These are phyloP conservation scores for Drosophila pullipes DNA, from an alignment of 2,888 invertebrate genomes.

Conservation along the genomic window DNA sequence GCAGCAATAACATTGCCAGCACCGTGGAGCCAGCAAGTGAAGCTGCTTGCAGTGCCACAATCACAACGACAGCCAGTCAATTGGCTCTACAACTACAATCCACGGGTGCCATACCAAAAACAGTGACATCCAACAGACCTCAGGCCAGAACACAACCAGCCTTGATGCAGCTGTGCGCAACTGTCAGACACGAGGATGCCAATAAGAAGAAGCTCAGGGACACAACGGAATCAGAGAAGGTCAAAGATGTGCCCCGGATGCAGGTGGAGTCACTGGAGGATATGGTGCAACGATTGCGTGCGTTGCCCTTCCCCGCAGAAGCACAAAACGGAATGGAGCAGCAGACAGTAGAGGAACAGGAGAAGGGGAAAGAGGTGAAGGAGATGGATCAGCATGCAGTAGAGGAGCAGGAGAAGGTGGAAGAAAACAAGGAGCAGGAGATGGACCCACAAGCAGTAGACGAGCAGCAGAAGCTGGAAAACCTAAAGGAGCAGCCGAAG, in stretches of 20 bases:
- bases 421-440: too few species aligned
- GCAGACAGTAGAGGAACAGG: background rate
- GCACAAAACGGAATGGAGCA: background rate
- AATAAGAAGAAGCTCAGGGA: constrained; percentile 51
- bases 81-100: constrained; percentile 62
- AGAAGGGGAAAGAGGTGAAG: background rate
- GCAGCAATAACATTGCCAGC: constrained; percentile 70
- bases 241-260: constrained; percentile 5
- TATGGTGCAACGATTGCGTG: constrained; percentile 81
- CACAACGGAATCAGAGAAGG: constrained; percentile 29
- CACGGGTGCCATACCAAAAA: constrained; percentile 65
- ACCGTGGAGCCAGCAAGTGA: constrained; percentile 58
- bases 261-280: constrained; percentile 72
- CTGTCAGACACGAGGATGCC: constrained; percentile 59
- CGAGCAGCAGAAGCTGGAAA: background rate
- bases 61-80: constrained; percentile 80
- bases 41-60: constrained; percentile 68
- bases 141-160: constrained; percentile 40
- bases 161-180: constrained; percentile 73
- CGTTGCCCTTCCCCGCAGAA: constrained; percentile 74
- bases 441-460: background rate
- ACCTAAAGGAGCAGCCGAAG: background rate
- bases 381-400: background rate
- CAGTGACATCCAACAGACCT: background rate
- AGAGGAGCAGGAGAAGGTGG: background rate